Conservation (phyloP, 2,888 invertebrate species). For the Ennomos fuscantarius region DNA sequence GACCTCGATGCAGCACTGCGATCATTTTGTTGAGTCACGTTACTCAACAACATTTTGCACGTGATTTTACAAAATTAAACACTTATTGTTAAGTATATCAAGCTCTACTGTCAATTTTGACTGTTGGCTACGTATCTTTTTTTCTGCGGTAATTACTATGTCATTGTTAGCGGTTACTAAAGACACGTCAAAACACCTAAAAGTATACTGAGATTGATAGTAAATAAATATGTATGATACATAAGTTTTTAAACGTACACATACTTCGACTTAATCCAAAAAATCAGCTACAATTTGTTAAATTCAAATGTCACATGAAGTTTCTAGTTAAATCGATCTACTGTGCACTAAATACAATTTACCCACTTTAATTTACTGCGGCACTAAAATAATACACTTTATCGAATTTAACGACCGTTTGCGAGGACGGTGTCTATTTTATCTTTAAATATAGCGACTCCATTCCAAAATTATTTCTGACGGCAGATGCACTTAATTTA, state of each 20-base stretch:
- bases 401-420: conserved; percentile 52
- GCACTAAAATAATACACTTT: conserved; percentile 51
- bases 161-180: too few relatives aligned
- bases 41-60: background rate
- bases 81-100: conserved; percentile 6
- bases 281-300: conserved; percentile 22
- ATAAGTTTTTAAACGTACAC: too few relatives aligned
- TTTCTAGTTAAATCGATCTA: conserved; percentile 41
- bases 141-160: too few relatives aligned
- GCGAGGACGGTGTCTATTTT: conserved; percentile 41
- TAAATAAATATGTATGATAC: too few relatives aligned
- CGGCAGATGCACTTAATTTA: conserved; percentile 43
- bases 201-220: too few relatives aligned
- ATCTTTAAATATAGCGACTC: conserved; percentile 47
- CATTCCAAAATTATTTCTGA: conserved; percentile 45
- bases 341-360: conserved; percentile 44
- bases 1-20: conserved; percentile 51
- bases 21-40: background rate
- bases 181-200: too few relatives aligned
- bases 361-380: conserved; percentile 47
- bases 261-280: too few relatives aligned
- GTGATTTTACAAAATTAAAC: background rate
- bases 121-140: too few relatives aligned
- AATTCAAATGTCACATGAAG: conserved; percentile 34
- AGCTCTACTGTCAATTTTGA: too few relatives aligned